Percentiles rank a stretch among this genome's conserved stretches.
These are phyloP conservation scores for Odocoileus virginianus DNA, from an alignment of 2,113 vertebrate species.

Conservation along the genomic window DNA sequence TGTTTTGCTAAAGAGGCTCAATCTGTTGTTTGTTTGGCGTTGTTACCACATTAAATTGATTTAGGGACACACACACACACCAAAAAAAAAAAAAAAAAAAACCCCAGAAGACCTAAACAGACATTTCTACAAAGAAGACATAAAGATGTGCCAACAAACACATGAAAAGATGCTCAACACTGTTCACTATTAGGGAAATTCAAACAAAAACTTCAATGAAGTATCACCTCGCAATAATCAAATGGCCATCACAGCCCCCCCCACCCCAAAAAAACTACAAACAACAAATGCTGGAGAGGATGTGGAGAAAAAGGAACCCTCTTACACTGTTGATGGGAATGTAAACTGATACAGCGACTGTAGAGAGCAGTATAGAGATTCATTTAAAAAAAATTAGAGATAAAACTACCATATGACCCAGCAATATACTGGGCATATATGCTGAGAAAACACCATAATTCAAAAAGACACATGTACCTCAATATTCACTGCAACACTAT, in stretches of 20 bases:
- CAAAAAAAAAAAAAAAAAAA: not conserved
- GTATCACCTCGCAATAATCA: not conserved
- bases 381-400: not conserved
- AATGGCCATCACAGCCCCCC: not conserved
- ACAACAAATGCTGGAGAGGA: not conserved
- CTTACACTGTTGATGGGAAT: not conserved
- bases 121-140: not conserved
- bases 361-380: not conserved
- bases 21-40: slow-evolving; percentile 78
- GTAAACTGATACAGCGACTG: not conserved
- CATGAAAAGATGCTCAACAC: not conserved
- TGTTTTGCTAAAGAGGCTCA: slow-evolving; percentile 75
- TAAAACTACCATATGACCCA: not conserved
- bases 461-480: not conserved
- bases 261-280: not conserved
- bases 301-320: not conserved
- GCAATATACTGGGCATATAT: not conserved
- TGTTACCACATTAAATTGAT: slow-evolving; percentile 78
- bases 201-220: not conserved
- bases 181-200: not conserved
- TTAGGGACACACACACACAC: slow-evolving; percentile 60
- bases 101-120: not conserved
- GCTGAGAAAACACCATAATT: not conserved
- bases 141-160: not conserved
- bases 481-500: not conserved